These are phyloP conservation scores for Alcedo atthis DNA, from an alignment of 2,797 vertebrate species.

Conservation along the genomic window DNA sequence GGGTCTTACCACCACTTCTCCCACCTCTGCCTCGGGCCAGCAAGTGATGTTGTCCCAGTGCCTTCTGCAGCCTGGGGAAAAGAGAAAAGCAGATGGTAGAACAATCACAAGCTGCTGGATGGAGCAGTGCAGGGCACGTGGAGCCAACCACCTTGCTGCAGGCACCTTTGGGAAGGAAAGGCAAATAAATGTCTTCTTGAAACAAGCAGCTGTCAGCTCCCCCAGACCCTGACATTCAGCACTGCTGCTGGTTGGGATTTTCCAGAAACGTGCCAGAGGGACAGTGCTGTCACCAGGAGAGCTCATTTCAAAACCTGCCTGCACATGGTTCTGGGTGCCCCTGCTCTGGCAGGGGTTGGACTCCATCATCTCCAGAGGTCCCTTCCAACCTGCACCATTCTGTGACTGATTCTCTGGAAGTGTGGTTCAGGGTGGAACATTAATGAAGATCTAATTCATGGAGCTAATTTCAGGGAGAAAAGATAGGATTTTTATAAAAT, in stretches of 20 bases:
- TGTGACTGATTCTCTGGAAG: not conserved
- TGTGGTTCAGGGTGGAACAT: not conserved
- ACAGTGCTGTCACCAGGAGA: not conserved
- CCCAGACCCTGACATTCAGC: not conserved
- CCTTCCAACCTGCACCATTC: too few species aligned
- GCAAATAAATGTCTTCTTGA: not conserved
- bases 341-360: too few species aligned
- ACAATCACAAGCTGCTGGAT: not conserved
- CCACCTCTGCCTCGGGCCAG: constrained; percentile 88
- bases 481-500: not conserved
- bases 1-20: constrained; percentile 85
- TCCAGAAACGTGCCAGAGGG: not conserved
- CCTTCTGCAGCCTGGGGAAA: constrained; percentile 84
- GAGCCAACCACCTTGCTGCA: fast-evolving
- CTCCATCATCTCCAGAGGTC: too few species aligned
- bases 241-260: not conserved
- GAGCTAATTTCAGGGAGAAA: not conserved
- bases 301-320: too few species aligned
- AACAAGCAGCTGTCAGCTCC: fast-evolving
- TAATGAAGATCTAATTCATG: not conserved
- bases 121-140: not conserved
- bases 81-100: not conserved
- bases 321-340: too few species aligned
- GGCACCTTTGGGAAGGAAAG: not conserved
- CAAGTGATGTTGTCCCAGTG: constrained; percentile 94